These are phyloP conservation scores for Trichacis sp. DNA, from an alignment of 2,888 invertebrate species.

Conservation along the genomic window DNA sequence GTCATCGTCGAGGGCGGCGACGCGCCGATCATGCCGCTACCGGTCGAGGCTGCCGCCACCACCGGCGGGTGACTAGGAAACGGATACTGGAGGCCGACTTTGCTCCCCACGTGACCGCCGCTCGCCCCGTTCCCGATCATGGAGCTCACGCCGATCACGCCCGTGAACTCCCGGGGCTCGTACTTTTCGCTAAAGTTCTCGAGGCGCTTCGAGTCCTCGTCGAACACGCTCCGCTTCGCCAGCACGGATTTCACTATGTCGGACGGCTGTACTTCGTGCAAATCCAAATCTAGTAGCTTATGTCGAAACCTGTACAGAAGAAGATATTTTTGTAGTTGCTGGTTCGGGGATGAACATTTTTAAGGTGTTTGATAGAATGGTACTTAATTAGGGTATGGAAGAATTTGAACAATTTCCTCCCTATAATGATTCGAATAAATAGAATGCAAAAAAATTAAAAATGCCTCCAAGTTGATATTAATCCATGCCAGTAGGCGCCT, in stretches of 20 bases:
- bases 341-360: too few species aligned
- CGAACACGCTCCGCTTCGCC: conserved; percentile 93
- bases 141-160: conserved; percentile 55
- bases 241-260: conserved; percentile 93
- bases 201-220: conserved; percentile 93
- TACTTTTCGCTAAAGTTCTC: conserved; percentile 89
- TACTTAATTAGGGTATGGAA: too few species aligned
- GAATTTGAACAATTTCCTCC: too few species aligned
- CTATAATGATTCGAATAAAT: too few species aligned
- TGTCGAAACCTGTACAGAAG: conserved; percentile 73
- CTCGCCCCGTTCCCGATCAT: conserved; percentile 47
- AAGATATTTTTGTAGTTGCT: too few species aligned
- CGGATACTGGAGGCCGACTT: conserved; percentile 79
- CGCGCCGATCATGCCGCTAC: conserved; percentile 42
- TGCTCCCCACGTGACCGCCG: conserved; percentile 48
- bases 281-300: conserved; percentile 83
- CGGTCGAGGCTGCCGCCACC: conserved; percentile 58
- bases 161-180: conserved; percentile 75
- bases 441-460: too few species aligned
- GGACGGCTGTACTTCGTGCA: conserved; percentile 88
- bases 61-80: conserved; percentile 83
- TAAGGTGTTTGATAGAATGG: too few species aligned
- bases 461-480: too few species aligned
- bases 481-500: too few species aligned
- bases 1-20: conserved; percentile 48